Evolutionary conservation across 1,140 invertebrate genomes (phyloP).

Genomic region (Apis florea): DNA sequence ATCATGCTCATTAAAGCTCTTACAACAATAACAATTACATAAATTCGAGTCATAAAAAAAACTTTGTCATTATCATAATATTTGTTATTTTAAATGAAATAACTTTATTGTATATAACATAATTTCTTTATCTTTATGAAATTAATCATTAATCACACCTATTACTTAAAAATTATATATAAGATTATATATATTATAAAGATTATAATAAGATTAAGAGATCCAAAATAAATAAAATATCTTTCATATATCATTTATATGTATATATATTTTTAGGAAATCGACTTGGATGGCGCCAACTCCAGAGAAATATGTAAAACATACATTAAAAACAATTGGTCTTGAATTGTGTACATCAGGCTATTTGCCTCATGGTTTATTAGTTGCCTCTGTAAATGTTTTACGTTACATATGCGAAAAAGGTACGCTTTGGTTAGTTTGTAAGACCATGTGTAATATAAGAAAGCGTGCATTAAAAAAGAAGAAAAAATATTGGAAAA

Average conservation of each 20-base stretch:
- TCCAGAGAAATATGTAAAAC: conserved; percentile 88
- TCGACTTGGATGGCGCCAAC: conserved; percentile 90
- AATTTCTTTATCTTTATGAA: too few species aligned
- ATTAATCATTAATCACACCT: too few species aligned
- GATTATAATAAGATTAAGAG: too few species aligned
- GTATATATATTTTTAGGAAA: conserved; percentile 76
- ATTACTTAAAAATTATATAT: too few species aligned
- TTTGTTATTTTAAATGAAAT: too few species aligned
- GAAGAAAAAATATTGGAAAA: conserved; percentile 26
- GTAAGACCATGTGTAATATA: conserved; percentile 83
- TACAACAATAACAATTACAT: too few species aligned
- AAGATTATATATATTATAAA: too few species aligned
- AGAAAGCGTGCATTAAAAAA: conserved; percentile 78
- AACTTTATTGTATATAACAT: too few species aligned
- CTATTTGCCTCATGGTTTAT: conserved; percentile 87
- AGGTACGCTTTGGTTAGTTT: conserved; percentile 82
- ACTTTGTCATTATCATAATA: too few species aligned
- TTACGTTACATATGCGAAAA: conserved; percentile 80
- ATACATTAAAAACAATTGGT: conserved; percentile 89
- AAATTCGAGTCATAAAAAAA: too few species aligned
- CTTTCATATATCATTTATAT: background rate
- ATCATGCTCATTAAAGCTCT: too few species aligned
- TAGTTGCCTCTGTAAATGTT: conserved; percentile 82
- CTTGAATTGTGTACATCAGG: conserved; percentile 88
- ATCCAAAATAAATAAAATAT: too few species aligned